phyloP scores from a whole-genome alignment of 2,113 vertebrate species.

The Candoia aspera region DNA sequence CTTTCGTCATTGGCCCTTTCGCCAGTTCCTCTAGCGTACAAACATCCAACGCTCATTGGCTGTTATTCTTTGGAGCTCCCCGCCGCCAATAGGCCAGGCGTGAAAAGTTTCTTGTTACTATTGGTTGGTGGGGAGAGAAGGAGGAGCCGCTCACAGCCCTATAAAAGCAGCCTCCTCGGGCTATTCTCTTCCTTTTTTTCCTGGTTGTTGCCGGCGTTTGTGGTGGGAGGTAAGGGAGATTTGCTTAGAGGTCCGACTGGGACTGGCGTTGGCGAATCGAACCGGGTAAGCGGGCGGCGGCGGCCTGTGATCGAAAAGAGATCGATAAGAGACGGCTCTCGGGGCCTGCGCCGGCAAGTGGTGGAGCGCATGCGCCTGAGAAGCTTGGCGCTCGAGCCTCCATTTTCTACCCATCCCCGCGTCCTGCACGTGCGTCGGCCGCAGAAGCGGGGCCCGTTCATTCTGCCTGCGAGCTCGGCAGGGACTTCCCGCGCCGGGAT shows the following conservation, averaged over 20 bases:
- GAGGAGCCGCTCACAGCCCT: background rate
- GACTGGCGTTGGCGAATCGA: background rate
- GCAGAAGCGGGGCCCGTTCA: background rate
- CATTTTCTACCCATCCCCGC: background rate
- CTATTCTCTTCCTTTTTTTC: background rate
- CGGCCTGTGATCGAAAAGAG: background rate
- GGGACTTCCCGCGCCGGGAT: background rate
- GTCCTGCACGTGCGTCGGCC: background rate
- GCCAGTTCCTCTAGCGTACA: background rate
- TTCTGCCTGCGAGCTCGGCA: background rate
- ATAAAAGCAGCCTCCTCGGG: background rate
- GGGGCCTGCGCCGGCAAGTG: background rate
- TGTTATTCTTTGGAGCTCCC: background rate
- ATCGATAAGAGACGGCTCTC: background rate
- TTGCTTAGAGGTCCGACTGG: accelerated
- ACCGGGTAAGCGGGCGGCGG: accelerated
- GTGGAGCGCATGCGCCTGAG: background rate
- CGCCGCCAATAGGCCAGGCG: background rate
- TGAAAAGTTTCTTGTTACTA: background rate
- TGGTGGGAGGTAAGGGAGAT: background rate
- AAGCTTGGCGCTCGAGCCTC: background rate
- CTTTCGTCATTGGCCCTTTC: background rate
- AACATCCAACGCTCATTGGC: background rate
- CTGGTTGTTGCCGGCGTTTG: accelerated
- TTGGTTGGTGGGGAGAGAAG: background rate